Conservation (phyloP, 2,888 invertebrate species). For the Cosmorhoe ocellata region DNA sequence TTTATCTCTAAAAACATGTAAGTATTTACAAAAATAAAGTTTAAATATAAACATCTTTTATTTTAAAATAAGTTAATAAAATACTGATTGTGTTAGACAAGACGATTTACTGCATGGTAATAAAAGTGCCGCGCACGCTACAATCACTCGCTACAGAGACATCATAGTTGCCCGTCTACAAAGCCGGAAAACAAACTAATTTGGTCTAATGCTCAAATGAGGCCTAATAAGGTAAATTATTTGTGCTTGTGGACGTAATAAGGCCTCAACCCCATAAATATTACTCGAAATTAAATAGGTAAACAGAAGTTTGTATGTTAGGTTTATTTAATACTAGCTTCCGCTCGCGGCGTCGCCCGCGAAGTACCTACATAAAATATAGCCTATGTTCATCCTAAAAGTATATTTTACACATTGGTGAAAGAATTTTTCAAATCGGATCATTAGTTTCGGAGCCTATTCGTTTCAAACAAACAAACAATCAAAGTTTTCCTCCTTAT, state of each 20-base stretch:
- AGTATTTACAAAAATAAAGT: too few species aligned
- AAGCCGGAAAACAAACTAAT: conserved; percentile 27
- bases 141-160: not conserved
- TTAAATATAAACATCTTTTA: too few species aligned
- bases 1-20: too few species aligned
- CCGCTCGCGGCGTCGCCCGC: too few species aligned
- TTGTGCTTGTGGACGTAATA: conserved; percentile 11
- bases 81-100: not conserved
- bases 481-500: too few species aligned
- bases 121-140: not conserved
- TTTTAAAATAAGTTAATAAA: not conserved
- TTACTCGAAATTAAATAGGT: not conserved
- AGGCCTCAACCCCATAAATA: not conserved
- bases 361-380: not conserved
- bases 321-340: too few species aligned
- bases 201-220: conserved; percentile 25
- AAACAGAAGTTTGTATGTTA: conserved; percentile 1
- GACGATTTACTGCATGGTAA: not conserved
- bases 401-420: too few species aligned
- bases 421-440: too few species aligned
- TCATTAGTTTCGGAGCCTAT: too few species aligned
- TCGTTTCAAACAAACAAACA: too few species aligned
- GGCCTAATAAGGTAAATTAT: conserved; percentile 22
- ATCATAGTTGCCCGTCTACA: conserved; percentile 29
- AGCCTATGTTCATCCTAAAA: too few species aligned